Evolutionary conservation across 1,140 invertebrate species (phyloP), one percentile per base, ranked within the genome.

Genomic region (Papilio polytes): DNA sequence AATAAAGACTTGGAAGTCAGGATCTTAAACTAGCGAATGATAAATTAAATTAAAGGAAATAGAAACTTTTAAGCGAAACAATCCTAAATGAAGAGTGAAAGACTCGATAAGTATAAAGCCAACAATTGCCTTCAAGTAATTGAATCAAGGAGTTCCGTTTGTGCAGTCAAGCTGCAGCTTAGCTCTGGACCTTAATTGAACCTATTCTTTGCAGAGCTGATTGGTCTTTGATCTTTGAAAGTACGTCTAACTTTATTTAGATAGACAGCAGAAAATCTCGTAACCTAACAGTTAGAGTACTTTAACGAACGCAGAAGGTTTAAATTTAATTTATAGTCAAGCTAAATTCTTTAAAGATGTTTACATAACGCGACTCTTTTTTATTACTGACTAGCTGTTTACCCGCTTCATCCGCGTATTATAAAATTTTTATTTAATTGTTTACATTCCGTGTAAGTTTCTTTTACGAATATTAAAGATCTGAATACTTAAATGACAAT

Each of bases 71-170:
- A 59, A 59, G 8, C 56, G n/a, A 70, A 36, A 31, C 22, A 31
- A 31, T 66, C 26, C 36, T 66, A 31, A 66, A 31, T 70, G 63
- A 31, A 70, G 63, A 36, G 22, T 31, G 63, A 70, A 70, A 70
- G 1, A 70, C 22, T 31, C 8, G 22, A 63, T 63, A 26, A 66
- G 22, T 15, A 15, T 31, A 31, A 31, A 70, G 13, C 36, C 63
- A 70, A 70, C 63, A 70, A 70, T 70, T 15, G 63, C 22, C 12
- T 63, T 26, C 63, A 70, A 70, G 12, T 70, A 70, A 70, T 70
- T 70, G 63, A 70, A 70, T 70, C 63, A 70, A 70, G 12, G 63
- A 26, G 22, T 70, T 70, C 22, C 22, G 63, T 31, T 31, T 31
- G 63, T 36, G 63, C 59, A 63, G 59, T 31, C 20, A 63, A 18